Conservation (phyloP, 1,140 invertebrate genomes). For the Drosophila kurseongensis region DNA sequence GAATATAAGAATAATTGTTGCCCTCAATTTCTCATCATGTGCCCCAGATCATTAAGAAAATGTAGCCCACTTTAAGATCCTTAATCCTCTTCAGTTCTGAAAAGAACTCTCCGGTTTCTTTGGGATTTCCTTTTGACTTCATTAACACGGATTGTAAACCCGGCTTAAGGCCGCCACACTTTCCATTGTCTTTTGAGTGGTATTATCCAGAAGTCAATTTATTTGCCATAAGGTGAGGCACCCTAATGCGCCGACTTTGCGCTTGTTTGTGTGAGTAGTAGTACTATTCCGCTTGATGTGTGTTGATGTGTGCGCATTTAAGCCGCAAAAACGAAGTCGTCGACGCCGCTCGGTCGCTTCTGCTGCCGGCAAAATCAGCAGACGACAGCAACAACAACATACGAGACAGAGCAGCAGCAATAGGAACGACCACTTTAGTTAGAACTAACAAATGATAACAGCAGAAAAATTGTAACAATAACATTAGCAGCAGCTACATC, state of each 20-base stretch:
- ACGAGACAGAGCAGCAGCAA: conserved; percentile 4
- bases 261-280: conserved; percentile 5
- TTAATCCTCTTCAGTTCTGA: not conserved
- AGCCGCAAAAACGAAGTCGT: conserved; percentile 78
- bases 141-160: conserved; percentile 15
- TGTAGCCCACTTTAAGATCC: not conserved
- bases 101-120: conserved; percentile 2
- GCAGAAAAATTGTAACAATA: not conserved
- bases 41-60: not conserved
- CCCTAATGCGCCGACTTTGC: conserved; percentile 48
- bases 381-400: conserved; percentile 42
- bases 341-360: conserved; percentile 42
- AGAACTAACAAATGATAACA: not conserved
- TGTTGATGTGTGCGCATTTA: conserved; percentile 59
- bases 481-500: not conserved
- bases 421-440: not conserved
- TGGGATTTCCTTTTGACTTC: conserved; percentile 10
- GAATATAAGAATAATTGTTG: no score
- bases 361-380: conserved; percentile 44
- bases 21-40: not conserved
- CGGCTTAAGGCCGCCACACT: conserved; percentile 19
- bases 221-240: conserved; percentile 46
- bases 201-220: conserved; percentile 38
- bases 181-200: conserved; percentile 27
- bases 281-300: conserved; percentile 6